Conservation (phyloP, 2,113 vertebrate genomes). For the Pyrgilauda ruficollis region DNA sequence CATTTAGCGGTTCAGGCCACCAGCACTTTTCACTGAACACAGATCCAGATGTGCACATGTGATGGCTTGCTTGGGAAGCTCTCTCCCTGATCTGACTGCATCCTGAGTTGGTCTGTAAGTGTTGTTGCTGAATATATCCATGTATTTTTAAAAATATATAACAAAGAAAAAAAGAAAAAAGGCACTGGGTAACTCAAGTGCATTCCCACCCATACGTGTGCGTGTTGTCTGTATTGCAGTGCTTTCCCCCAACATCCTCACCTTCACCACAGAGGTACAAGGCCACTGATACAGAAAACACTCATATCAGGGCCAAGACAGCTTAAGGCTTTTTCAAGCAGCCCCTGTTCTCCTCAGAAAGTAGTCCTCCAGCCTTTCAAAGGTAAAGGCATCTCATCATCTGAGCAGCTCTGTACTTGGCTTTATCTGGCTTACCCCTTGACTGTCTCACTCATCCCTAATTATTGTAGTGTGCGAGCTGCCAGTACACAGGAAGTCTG, state of each 20-base stretch:
- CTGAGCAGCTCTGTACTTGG: accelerated
- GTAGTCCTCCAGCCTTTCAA: background rate
- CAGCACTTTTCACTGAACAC: background rate
- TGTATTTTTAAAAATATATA: no score
- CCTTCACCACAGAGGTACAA: background rate
- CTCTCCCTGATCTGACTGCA: background rate
- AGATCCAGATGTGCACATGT: background rate
- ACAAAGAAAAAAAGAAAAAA: background rate
- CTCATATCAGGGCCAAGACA: background rate
- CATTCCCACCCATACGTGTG: background rate
- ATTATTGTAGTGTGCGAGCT: background rate
- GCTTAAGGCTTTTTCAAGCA: background rate
- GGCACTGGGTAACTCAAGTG: background rate
- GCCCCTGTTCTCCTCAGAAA: background rate
- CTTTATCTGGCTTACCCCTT: background rate
- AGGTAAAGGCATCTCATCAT: background rate
- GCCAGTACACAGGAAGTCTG: background rate
- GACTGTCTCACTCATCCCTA: background rate
- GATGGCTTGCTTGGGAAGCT: background rate
- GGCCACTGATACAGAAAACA: background rate
- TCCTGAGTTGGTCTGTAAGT: background rate
- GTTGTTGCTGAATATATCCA: background rate
- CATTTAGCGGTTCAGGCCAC: background rate
- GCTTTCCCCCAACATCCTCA: background rate
- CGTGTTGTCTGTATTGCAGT: background rate